Conservation (phyloP, 2,888 invertebrate genomes). For the Drosophila nr. medialis region DNA sequence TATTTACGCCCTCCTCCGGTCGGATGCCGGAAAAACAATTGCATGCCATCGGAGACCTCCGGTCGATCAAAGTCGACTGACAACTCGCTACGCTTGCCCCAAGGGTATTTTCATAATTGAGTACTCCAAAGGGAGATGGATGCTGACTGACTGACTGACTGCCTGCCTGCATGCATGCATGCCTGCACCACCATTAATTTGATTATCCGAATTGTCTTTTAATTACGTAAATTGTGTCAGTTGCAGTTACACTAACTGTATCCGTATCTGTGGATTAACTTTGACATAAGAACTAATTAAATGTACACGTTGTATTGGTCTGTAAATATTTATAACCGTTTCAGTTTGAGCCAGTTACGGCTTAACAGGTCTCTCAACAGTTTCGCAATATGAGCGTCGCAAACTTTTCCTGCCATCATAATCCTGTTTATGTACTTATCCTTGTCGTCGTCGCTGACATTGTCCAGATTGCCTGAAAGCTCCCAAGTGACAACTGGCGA, state of each 20-base stretch:
- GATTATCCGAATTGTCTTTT: slow-evolving; percentile 39
- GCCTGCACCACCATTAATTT: slow-evolving; percentile 23
- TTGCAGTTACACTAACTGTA: background rate
- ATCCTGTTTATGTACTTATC: slow-evolving; percentile 30
- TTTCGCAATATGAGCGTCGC: slow-evolving; percentile 12
- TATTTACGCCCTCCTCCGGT: slow-evolving; percentile 47
- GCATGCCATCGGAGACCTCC: slow-evolving; percentile 42
- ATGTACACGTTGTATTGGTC: background rate
- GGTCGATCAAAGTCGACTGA: slow-evolving; percentile 32
- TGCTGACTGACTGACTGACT: slow-evolving; percentile 2
- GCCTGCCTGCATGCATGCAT: background rate
- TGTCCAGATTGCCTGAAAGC: slow-evolving; percentile 7
- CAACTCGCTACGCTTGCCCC: slow-evolving; percentile 9
- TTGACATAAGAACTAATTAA: slow-evolving; percentile 3
- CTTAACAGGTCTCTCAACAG: slow-evolving; percentile 25
- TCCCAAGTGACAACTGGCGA: slow-evolving; percentile 43
- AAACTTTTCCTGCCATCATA: slow-evolving; percentile 27
- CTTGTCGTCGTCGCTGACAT: slow-evolving; percentile 15
- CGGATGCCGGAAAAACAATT: slow-evolving; percentile 10
- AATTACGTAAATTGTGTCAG: slow-evolving; percentile 46
- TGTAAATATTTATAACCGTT: slow-evolving; percentile 19
- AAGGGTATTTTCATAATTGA: slow-evolving; percentile 60
- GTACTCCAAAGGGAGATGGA: background rate
- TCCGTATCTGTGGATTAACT: slow-evolving; percentile 6
- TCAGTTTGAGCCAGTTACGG: background rate